Base-by-base conservation (phyloP, 1,140 invertebrate species). In the Nymphalis io region DNA sequence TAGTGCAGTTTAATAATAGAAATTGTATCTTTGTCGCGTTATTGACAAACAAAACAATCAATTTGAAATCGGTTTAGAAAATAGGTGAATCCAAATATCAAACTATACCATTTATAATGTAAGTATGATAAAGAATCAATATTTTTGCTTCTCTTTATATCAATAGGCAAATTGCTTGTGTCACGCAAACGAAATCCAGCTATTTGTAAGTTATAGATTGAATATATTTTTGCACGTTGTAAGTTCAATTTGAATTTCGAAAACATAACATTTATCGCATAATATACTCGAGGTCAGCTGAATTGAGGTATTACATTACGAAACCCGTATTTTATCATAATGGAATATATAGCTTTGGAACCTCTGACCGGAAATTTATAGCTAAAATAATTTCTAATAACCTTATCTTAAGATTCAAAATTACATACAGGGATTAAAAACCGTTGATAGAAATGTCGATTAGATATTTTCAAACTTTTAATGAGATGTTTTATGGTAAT, bases 261-360 rank as follows among this genome's bases (percentile, higher is more conserved):
- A 20, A 51, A 51, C 46, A 48, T 48, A 15, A 15, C 15, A 51
- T 51, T 51, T 20, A 55, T 21, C 51, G 51, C 51, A 51, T 39
- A 53, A 62, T 62, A 38, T 62, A 12, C n/a, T 27, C 40, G 27
- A 61, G 46, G 46, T 62, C 10, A 61, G 23, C 16, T 38, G 27
- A 15, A 51, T 48, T 53, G 46, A 62, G 18, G 46, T 62, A 62
- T 62, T 62, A 62, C 27, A 38, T 62, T 62, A 51, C 60, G 15
- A 62, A 38, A 27, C 44, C 51, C 60, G 16, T 62, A 62, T 51
- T 62, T 62, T 38, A 51, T 51, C 21, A 62, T 62, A 62, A 62
- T 62, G 27, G 51, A 51, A 33, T 62, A 51, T 33, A 40, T 38
- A 12, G 46, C 21, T 20, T 46, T 53, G 20, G 33, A 38, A 51